These are phyloP conservation scores for Apostichopus parvimensis DNA, from an alignment of 35 echinoderm and acorn worm genomes.

Conservation along the genomic window DNA sequence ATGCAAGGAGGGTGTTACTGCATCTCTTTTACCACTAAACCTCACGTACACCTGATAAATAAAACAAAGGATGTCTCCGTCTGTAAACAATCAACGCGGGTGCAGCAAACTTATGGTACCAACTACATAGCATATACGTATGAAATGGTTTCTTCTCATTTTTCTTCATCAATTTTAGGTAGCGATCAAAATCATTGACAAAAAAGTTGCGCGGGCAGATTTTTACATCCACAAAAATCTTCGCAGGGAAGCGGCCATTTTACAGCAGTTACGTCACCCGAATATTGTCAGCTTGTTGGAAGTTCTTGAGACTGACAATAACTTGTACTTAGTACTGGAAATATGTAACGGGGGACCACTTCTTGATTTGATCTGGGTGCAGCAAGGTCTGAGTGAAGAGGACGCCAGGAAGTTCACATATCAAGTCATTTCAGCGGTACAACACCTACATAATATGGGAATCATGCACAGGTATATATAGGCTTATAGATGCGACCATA, in stretches of 20 bases:
- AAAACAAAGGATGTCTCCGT: too few relatives aligned
- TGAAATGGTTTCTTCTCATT: too few relatives aligned
- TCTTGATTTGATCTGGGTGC: constrained; percentile 72
- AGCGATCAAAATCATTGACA: constrained; percentile 95
- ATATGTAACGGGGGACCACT: constrained; percentile 87
- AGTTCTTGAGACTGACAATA: constrained; percentile 96
- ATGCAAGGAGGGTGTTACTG: too few relatives aligned
- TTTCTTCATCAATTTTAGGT: constrained; percentile 47
- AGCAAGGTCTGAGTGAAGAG: constrained; percentile 63
- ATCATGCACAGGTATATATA: constrained; percentile 87
- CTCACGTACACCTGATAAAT: too few relatives aligned
- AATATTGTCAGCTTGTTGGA: constrained; percentile 84
- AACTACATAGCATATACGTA: too few relatives aligned
- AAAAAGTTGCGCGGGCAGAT: constrained; percentile 67
- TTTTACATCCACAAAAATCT: constrained; percentile 83
- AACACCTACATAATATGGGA: constrained; percentile 86
- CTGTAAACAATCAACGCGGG: too few relatives aligned
- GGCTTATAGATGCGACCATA: too few relatives aligned
- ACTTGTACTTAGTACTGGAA: constrained; percentile 88
- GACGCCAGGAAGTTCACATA: constrained; percentile 67
- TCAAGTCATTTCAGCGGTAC: constrained; percentile 88
- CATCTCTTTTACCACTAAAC: too few relatives aligned
- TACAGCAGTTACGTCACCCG: constrained; percentile 80
- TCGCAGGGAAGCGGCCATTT: constrained; percentile 77
- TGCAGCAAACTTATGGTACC: too few relatives aligned